Conservation (phyloP, 2,113 vertebrate genomes). For the Strix aluco region DNA sequence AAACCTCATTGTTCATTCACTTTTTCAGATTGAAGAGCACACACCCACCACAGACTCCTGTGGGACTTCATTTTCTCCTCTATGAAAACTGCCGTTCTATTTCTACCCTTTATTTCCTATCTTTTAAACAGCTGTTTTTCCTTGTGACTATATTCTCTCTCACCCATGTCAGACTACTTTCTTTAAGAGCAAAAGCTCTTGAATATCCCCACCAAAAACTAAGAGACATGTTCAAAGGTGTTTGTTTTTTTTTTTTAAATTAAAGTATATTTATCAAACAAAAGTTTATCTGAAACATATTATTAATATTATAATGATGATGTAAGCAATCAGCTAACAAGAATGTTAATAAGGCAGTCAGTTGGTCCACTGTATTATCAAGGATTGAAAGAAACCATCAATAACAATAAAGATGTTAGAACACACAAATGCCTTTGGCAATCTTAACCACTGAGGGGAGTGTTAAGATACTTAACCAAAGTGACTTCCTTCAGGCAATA, state of each 20-base stretch:
- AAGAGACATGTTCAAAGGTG: not conserved
- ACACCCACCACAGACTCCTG: not conserved
- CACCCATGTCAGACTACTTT: not conserved
- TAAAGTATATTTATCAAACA: not conserved
- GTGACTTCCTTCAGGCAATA: not conserved
- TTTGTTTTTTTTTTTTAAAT: not conserved
- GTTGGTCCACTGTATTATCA: not conserved
- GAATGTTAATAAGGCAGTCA: not conserved
- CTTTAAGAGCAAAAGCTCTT: not conserved
- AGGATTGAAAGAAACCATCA: not conserved
- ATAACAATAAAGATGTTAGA: not conserved
- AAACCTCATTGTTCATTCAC: not conserved
- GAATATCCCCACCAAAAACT: not conserved
- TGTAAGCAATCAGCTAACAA: not conserved
- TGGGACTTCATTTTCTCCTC: not conserved
- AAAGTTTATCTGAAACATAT: not conserved
- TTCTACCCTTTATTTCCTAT: not conserved
- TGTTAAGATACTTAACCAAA: not conserved
- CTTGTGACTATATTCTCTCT: not conserved
- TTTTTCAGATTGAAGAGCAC: not conserved
- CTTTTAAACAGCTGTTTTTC: not conserved
- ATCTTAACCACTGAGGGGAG: not conserved
- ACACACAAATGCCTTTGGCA: not conserved
- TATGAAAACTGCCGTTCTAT: not conserved
- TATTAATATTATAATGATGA: not conserved